Conservation (phyloP, 2,113 vertebrate genomes). For the Periophthalmus modestus region DNA sequence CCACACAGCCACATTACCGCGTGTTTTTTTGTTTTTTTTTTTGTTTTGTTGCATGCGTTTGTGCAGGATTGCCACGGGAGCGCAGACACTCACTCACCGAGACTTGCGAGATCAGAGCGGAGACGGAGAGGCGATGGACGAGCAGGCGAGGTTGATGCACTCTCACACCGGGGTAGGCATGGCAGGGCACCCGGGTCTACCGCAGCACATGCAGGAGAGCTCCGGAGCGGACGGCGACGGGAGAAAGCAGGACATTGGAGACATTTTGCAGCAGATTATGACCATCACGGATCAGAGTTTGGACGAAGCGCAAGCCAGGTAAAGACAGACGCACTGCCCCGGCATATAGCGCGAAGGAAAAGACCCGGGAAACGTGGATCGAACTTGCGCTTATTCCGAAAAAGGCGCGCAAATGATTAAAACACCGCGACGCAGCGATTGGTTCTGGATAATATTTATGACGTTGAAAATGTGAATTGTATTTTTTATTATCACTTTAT, state of each 20-base stretch:
- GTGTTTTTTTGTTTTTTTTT: conserved; percentile 59
- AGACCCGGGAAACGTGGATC: conserved; percentile 9
- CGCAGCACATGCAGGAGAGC: conserved; percentile 93
- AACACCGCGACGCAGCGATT: not conserved
- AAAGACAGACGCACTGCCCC: conserved; percentile 41
- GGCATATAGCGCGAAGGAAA: not conserved
- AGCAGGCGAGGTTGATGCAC: conserved; percentile 95
- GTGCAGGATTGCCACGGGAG: conserved; percentile 69
- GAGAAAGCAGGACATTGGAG: conserved; percentile 97
- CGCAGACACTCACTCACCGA: conserved; percentile 27
- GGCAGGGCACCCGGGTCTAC: conserved; percentile 92
- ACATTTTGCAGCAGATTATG: conserved; percentile 99
- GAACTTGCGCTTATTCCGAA: too few relatives aligned
- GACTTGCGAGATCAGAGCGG: conserved; percentile 34
- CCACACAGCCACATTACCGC: conserved; percentile 15
- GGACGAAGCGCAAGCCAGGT: conserved; percentile 99
- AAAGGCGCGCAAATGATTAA: not conserved
- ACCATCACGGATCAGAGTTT: conserved; percentile 99
- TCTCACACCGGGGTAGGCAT: conserved; percentile 92
- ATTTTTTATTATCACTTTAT: not conserved
- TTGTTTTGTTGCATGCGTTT: conserved; percentile 61
- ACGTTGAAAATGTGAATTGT: not conserved
- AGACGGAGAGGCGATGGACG: conserved; percentile 87
- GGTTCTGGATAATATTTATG: too few relatives aligned
- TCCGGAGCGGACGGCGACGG: conserved; percentile 90